These are phyloP conservation scores for Petrolisthes cinctipes DNA, from an alignment of 2,888 invertebrate genomes.

Conservation along the genomic window DNA sequence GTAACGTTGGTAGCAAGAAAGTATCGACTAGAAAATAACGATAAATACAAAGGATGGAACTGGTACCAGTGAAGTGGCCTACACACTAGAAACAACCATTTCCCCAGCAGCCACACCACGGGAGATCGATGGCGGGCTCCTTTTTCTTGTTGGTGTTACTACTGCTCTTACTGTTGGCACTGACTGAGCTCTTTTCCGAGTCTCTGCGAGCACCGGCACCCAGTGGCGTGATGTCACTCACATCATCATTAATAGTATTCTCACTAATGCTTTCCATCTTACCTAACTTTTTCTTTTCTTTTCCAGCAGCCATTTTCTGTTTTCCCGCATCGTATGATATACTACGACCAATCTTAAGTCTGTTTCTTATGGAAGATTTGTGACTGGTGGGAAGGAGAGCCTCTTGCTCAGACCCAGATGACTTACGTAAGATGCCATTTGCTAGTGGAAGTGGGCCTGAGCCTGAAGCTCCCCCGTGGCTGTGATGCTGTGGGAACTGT, in stretches of 20 bases:
- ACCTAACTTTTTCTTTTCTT: conserved; percentile 53
- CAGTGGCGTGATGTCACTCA: conserved; percentile 63
- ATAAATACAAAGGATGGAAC: conserved; percentile 61
- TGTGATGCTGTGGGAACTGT: conserved; percentile 47
- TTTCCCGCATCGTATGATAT: conserved; percentile 60
- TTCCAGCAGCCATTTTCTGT: conserved; percentile 52
- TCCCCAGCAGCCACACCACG: conserved; percentile 89
- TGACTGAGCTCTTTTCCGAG: conserved; percentile 65
- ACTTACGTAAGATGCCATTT: conserved; percentile 62
- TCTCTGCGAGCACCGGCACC: conserved; percentile 64
- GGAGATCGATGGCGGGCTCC: conserved; percentile 71
- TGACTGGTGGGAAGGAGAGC: conserved; percentile 59
- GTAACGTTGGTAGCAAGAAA: conserved; percentile 53
- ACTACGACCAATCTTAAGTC: conserved; percentile 62
- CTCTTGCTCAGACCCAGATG: conserved; percentile 62
- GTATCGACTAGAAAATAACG: conserved; percentile 59
- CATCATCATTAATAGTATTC: conserved; percentile 62
- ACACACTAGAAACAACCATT: conserved; percentile 78
- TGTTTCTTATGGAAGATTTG: conserved; percentile 57
- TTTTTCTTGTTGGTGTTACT: conserved; percentile 63
- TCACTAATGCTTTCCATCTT: conserved; percentile 65
- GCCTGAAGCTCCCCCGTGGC: conserved; percentile 35
- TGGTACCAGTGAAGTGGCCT: conserved; percentile 55
- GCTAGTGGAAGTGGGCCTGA: conserved; percentile 48
- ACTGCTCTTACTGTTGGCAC: conserved; percentile 75